Conservation (phyloP, 1,140 invertebrate species). For the Tribolium castaneum region DNA sequence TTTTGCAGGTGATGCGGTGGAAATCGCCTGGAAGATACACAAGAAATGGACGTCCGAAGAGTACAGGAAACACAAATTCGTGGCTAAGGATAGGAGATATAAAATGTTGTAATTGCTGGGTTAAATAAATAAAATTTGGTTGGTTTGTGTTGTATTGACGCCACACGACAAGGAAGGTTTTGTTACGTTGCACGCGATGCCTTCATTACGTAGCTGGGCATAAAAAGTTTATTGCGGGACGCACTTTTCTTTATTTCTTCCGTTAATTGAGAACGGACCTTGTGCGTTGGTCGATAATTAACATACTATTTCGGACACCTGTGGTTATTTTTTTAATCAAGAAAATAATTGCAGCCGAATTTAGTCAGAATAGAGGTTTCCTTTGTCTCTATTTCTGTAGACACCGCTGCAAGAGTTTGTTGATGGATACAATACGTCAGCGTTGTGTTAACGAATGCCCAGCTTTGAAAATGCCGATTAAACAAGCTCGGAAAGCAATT, state of each 20-base stretch:
- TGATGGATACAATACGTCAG: neutral
- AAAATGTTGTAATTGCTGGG: constrained; percentile 3
- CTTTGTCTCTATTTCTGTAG: neutral
- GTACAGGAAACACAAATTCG: constrained; percentile 5
- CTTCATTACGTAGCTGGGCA: neutral
- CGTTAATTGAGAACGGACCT: neutral
- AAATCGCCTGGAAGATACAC: constrained; percentile 58
- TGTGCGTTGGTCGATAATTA: too few relatives aligned
- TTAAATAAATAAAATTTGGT: constrained; percentile 1
- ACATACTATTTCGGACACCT: too few relatives aligned
- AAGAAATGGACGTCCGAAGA: constrained; percentile 54
- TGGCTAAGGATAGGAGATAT: neutral
- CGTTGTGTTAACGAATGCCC: neutral
- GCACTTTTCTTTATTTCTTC: neutral
- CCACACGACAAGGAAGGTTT: neutral
- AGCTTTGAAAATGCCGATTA: too few relatives aligned
- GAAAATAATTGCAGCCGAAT: too few relatives aligned
- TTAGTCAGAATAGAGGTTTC: too few relatives aligned
- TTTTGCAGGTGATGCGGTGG: constrained; percentile 61
- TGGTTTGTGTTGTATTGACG: neutral
- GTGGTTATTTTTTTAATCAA: too few relatives aligned
- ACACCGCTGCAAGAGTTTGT: neutral
- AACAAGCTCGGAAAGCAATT: neutral
- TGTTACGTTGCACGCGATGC: neutral
- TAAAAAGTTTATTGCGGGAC: neutral